Evolutionary conservation across 2,888 invertebrate genomes (phyloP), one percentile per base, ranked within the genome.

Genomic region (Acanthococcus lagerstroemiae): DNA sequence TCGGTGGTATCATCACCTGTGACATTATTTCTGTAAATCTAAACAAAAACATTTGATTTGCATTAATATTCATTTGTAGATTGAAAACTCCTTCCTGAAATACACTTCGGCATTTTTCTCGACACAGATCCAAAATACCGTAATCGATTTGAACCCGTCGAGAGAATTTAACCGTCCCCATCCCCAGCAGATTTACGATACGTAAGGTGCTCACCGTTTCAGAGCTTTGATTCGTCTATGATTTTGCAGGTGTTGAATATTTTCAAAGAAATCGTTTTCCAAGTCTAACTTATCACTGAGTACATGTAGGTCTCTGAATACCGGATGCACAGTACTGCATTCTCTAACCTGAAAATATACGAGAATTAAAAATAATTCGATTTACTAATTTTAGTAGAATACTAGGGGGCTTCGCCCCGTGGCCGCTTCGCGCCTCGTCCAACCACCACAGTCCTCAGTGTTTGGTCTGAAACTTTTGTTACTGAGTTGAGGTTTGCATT

Each of bases 241-340:
- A 66, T 86, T 78, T 79, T 96, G 90, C 54, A 91, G 76, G 78
- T 97, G 95, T 25, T 84, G 83, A 73, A 95, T 84, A 74, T 95
- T 96, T 73, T 92, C 90, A 74, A 95, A 96, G 80, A 97, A 95
- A 76, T 97, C 95, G 0, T 88, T 86, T 76, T 96, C 95, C 7
- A 81, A 75, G 74, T 96, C 93, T 55, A 76, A 78, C 75, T 84
- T 81, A 73, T 86, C 86, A 0, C 83, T 80, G 30, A 89, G 77
- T 37, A 80, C 77, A n/a, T 83, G 79, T 65, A 90, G 77, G 77
- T 91, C 90, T 19, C 81, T 78, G 1, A 91, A 76, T 0, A 90
- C 82, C 2, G 84, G 83, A 75, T 90, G 87, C 0, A 83, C 78
- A 0, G 83, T 80, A 0, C 84, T 78, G 74, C 88, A 88, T 74